These are phyloP conservation scores for Orthosia cruda DNA, from an alignment of 2,888 invertebrate species.

Conservation along the genomic window DNA sequence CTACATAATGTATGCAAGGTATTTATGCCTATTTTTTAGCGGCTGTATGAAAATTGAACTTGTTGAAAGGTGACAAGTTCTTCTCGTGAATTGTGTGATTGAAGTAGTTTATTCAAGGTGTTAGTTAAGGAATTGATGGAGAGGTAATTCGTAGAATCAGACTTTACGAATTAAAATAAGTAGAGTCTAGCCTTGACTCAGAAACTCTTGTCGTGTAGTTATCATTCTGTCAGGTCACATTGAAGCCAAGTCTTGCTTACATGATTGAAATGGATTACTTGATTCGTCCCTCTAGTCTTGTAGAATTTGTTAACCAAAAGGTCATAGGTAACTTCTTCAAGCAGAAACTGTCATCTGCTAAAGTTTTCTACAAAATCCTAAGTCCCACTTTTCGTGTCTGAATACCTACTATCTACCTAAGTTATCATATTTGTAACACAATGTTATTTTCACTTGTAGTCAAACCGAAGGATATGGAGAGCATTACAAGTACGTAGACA, in stretches of 20 bases:
- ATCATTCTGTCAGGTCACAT: neutral
- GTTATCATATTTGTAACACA: slow-evolving; percentile 66
- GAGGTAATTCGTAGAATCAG: neutral
- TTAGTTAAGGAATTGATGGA: neutral
- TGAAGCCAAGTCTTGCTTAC: neutral
- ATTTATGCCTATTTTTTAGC: slow-evolving; percentile 48
- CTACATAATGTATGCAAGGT: slow-evolving; percentile 55
- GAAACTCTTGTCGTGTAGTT: neutral
- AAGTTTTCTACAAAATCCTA: neutral
- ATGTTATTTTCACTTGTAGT: slow-evolving; percentile 88
- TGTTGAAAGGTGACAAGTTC: slow-evolving; percentile 9
- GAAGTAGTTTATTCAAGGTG: neutral
- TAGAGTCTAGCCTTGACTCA: neutral
- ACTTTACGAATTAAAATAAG: neutral
- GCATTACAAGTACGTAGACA: slow-evolving; percentile 94
- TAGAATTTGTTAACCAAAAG: neutral
- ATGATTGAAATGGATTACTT: neutral
- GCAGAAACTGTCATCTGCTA: neutral
- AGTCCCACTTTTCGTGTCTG: slow-evolving; percentile 11
- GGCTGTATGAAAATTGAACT: slow-evolving; percentile 18
- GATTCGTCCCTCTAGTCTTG: neutral
- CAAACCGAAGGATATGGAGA: slow-evolving; percentile 95
- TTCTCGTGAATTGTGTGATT: neutral
- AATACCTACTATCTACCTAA: neutral
- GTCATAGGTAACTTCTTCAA: neutral